Evolutionary conservation across 1,140 invertebrate genomes (phyloP).

Genomic region (Meteorus sp.): DNA sequence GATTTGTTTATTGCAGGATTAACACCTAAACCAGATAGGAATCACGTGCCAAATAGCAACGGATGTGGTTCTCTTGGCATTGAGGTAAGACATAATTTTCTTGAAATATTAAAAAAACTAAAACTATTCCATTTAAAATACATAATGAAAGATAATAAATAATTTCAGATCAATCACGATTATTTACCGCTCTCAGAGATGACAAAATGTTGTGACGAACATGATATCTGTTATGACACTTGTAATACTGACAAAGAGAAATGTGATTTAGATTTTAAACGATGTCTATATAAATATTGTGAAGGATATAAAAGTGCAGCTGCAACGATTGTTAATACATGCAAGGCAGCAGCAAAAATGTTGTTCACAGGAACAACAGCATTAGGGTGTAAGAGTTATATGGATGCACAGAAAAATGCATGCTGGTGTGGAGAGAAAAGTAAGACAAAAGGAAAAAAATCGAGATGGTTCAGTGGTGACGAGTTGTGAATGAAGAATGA

Average conservation of each 20-base stretch:
- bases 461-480: constrained; percentile 43
- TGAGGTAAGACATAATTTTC: constrained; percentile 37
- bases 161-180: constrained; percentile 70
- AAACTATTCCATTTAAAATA: no score
- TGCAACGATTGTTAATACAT: constrained; percentile 70
- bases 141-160: no score
- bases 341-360: constrained; percentile 81
- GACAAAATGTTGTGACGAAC: constrained; percentile 81
- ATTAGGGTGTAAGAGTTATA: constrained; percentile 79
- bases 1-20: constrained; percentile 61
- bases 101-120: no score
- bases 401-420: constrained; percentile 77
- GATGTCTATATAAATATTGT: constrained; percentile 82
- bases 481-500: constrained; percentile 38
- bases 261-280: constrained; percentile 85
- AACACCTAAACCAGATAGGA: constrained; percentile 68
- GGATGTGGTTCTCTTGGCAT: constrained; percentile 78
- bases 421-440: constrained; percentile 67
- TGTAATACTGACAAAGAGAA: constrained; percentile 83
- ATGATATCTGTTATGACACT: constrained; percentile 89
- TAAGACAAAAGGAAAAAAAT: constrained; percentile 39
- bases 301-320: constrained; percentile 68
- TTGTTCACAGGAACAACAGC: constrained; percentile 80
- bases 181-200: constrained; percentile 76
- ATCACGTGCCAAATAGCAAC: constrained; percentile 73